Evolutionary conservation across 2,113 vertebrate genomes (phyloP).

Genomic region (Natator depressus): DNA sequence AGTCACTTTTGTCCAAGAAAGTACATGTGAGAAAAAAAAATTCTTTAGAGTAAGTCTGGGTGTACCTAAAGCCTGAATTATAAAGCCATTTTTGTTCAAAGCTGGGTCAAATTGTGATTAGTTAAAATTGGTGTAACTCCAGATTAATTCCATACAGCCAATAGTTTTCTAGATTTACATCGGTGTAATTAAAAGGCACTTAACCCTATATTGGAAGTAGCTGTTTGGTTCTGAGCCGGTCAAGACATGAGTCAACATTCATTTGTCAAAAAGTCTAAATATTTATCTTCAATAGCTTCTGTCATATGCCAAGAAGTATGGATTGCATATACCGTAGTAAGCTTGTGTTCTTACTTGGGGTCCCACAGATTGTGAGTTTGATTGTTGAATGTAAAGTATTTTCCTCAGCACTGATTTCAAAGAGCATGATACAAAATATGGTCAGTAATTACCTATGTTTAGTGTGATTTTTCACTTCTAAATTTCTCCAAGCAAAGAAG

Average conservation of each 20-base stretch:
- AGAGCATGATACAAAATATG: not conserved
- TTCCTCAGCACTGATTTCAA: not conserved
- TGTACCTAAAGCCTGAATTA: not conserved
- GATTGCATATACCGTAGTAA: not conserved
- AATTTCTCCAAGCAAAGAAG: not conserved
- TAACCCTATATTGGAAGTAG: not conserved
- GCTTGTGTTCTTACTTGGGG: not conserved
- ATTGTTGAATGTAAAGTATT: not conserved
- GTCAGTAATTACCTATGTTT: not conserved
- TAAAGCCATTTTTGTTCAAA: not conserved
- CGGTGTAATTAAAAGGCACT: rapidly evolving
- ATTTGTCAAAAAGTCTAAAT: not conserved
- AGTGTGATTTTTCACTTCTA: not conserved
- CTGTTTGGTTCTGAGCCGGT: not conserved
- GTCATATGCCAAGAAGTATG: not conserved
- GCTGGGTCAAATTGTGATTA: not conserved
- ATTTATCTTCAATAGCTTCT: not conserved
- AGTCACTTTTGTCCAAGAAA: not conserved
- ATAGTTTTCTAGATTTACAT: not conserved
- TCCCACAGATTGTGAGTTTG: not conserved
- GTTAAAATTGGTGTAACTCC: not conserved
- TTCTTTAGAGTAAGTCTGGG: not conserved
- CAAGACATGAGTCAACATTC: not conserved
- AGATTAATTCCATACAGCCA: not conserved
- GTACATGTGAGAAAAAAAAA: not conserved